These are phyloP conservation scores for Enteromius trimaculatus DNA, from an alignment of 2,797 vertebrate genomes.

Conservation along the genomic window DNA sequence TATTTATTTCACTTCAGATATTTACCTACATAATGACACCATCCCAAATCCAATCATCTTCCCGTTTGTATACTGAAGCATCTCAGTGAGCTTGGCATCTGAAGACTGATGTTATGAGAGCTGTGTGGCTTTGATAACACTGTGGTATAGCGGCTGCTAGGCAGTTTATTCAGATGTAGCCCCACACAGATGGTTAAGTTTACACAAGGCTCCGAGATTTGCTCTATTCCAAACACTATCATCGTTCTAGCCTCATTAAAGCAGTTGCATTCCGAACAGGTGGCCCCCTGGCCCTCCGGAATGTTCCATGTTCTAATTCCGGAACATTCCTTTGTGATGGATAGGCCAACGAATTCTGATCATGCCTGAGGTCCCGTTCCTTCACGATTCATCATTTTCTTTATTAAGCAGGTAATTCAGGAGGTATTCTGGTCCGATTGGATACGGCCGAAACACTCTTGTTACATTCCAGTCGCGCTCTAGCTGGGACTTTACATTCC, in stretches of 20 bases:
- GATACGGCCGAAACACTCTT: neutral
- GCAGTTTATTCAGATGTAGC: constrained; percentile 3
- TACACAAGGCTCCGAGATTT: constrained; percentile 7
- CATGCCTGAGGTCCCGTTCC: constrained; percentile 43
- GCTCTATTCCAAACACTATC: constrained; percentile 43
- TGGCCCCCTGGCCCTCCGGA: constrained; percentile 37
- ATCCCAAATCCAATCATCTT: neutral
- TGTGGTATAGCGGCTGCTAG: neutral
- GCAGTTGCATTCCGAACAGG: constrained; percentile 46
- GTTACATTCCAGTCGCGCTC: constrained; percentile 21
- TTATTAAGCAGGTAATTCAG: constrained; percentile 8
- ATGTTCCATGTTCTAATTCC: constrained; percentile 44
- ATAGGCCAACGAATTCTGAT: constrained; percentile 38
- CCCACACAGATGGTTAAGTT: constrained; percentile 22
- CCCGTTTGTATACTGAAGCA: neutral
- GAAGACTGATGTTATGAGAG: neutral
- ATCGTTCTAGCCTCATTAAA: constrained; percentile 21
- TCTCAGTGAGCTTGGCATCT: neutral
- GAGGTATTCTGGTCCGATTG: neutral
- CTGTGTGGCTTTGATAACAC: neutral
- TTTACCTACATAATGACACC: neutral
- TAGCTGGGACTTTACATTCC: neutral
- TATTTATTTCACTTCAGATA: neutral
- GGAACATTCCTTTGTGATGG: constrained; percentile 44
- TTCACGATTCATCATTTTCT: constrained; percentile 18